A percentile compares a stretch with the other conserved stretches of the same genome.
Conservation (phyloP, 35 echinoderm and acorn worm genomes). For the Acanthaster planci region DNA sequence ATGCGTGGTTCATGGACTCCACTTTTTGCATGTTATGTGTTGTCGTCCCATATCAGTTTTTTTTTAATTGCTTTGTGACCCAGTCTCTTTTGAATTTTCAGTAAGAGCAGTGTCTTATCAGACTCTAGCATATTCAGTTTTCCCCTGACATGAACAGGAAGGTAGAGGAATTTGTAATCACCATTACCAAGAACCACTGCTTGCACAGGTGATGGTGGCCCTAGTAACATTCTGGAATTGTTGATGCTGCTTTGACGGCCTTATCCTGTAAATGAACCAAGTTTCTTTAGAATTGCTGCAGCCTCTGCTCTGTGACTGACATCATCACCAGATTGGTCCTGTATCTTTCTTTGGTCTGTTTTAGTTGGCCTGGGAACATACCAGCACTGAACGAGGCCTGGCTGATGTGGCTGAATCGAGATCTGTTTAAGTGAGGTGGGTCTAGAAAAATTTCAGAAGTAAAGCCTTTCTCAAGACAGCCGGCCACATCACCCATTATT, state of each 20-base stretch:
- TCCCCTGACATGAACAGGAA: background rate
- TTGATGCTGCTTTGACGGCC: background rate
- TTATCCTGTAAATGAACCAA: too few species aligned
- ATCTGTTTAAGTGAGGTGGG: conserved; percentile 24
- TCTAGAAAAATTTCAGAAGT: conserved; percentile 28
- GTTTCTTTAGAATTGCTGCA: background rate
- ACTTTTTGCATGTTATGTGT: conserved; percentile 68
- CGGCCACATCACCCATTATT: conserved; percentile 50
- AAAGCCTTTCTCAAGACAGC: conserved; percentile 22
- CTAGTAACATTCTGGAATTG: conserved; percentile 31
- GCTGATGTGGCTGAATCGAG: background rate
- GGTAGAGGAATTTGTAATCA: too few species aligned
- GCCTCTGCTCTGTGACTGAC: background rate
- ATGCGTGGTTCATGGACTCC: conserved; percentile 48
- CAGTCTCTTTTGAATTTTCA: background rate
- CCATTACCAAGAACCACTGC: too few species aligned
- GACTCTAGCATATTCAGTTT: conserved; percentile 8
- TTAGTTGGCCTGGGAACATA: background rate
- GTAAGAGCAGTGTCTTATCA: background rate
- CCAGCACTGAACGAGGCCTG: background rate
- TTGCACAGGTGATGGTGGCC: conserved; percentile 32
- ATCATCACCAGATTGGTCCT: background rate
- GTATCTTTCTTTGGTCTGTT: conserved; percentile 4
- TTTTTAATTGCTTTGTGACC: background rate
- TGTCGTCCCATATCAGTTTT: conserved; percentile 27